Evolutionary conservation across 2,888 invertebrate species (phyloP).

Genomic region (Aelia acuminata): DNA sequence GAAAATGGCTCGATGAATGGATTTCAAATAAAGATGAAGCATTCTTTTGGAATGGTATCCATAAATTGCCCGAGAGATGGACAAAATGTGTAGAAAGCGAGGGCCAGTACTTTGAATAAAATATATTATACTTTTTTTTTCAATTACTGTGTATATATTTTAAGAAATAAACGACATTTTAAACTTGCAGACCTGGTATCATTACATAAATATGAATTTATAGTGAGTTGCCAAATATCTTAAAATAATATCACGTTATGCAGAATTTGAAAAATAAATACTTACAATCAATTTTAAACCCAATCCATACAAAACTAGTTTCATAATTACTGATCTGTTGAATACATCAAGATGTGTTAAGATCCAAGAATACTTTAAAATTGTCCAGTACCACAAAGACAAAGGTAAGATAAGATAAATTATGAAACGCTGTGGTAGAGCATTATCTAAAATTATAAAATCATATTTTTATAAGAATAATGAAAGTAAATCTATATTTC

Average conservation of each 20-base stretch:
- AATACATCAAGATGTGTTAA: not conserved
- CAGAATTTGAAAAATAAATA: not conserved
- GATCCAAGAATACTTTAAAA: not conserved
- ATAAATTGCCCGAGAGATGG: no score
- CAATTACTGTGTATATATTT: no score
- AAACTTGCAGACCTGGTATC: no score
- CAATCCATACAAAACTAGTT: not conserved
- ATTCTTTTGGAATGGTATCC: not conserved
- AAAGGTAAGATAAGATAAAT: slow-evolving; percentile 36
- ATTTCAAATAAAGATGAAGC: no score
- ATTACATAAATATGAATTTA: not conserved
- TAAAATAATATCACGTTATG: not conserved
- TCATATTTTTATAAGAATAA: not conserved
- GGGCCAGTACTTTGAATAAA: no score
- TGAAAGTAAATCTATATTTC: not conserved
- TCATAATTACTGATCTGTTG: not conserved
- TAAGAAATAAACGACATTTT: no score
- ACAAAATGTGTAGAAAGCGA: no score
- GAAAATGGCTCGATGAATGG: no score
- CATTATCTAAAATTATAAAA: slow-evolving; percentile 22
- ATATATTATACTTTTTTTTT: no score
- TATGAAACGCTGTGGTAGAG: slow-evolving; percentile 17
- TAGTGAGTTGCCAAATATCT: not conserved
- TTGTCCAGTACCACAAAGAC: slow-evolving; percentile 7
- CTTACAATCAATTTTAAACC: not conserved